phyloP scores from a whole-genome alignment of 2,888 invertebrate species.

The Cryptocheilus praepositus region DNA sequence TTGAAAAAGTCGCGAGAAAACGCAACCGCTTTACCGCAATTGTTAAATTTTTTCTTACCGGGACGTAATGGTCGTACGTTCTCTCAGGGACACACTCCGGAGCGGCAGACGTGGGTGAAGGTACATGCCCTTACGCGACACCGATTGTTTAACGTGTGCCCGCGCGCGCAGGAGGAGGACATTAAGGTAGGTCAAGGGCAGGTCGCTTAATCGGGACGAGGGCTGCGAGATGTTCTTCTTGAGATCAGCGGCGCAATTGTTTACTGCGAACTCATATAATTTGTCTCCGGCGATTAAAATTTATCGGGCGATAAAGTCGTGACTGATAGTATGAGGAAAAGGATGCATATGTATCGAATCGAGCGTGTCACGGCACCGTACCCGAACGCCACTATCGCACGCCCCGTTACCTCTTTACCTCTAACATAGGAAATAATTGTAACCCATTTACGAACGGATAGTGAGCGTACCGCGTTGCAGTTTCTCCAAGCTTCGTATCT shows the following conservation, averaged over 20 bases:
- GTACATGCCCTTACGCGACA: slow-evolving; percentile 46
- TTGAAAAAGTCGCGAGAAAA: no score
- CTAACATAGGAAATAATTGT: no score
- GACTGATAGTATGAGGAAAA: neutral
- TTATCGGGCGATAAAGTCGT: neutral
- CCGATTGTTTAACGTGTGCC: slow-evolving; percentile 43
- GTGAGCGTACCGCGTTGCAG: no score
- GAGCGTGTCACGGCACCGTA: neutral
- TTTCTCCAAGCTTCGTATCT: neutral
- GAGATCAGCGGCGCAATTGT: neutral
- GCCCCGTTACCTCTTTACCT: no score
- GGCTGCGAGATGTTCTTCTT: neutral
- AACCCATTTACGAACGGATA: neutral
- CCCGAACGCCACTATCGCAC: no score
- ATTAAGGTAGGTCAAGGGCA: slow-evolving; percentile 54
- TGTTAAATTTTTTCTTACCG: no score
- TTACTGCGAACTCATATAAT: neutral
- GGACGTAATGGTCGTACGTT: no score
- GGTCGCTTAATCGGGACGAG: slow-evolving; percentile 24
- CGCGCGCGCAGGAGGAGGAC: slow-evolving; percentile 36
- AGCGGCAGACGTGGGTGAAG: slow-evolving; percentile 31
- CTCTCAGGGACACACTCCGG: no score
- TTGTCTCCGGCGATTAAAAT: neutral
- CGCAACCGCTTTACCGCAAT: no score
- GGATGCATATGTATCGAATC: neutral